Base-by-base conservation (phyloP, 2,113 vertebrate species). In the Dermatemys mawii region DNA sequence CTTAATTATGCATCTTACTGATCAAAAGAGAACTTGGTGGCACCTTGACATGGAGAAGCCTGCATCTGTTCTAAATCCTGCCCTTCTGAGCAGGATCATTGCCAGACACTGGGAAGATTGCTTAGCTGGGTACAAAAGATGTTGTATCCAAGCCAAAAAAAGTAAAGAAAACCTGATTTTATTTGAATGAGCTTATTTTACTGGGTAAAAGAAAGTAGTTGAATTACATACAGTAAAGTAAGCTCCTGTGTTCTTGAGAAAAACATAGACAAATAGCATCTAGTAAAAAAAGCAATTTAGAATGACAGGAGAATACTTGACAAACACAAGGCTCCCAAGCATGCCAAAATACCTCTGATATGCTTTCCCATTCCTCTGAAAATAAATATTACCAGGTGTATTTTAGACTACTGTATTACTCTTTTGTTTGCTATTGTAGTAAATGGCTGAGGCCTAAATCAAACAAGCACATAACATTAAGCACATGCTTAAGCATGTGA, bases 91-190 rank as follows among this genome's bases (percentile, higher is more conserved):
- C 90, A 96, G 96, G 88, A 97, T 95, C 93, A 75, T 91, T 94
- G 97, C 97, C 98, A 97, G 97, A 86, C 49, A 79, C 96, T 91
- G 84, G 70, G 80, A 96, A 97, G 97, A 97, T 97, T 97, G 95
- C 97, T 98, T 98, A 98, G 97, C 97, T 98, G 97, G 97, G 97
- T 98, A 98, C 97, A 97, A 98, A 98, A 98, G 97, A 97, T 94
- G 88, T 96, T 97, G 96, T 97, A 97, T 80, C 75, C 63, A 54
- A 91, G 96, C 96, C 97, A 95, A 91, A 96, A 67, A 93, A 38
- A 90, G 80, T 91, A 75, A 97, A 96, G 84, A 76, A 95, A 92
- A 87, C 86, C 82, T 95, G 93, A 83, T 97, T 96, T 96, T 90
- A 91, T 93, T 96, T 95, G 94, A 95, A 95, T 86, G 80, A 94